Conservation (phyloP, 2,888 invertebrate genomes). For the Cancer borealis region DNA sequence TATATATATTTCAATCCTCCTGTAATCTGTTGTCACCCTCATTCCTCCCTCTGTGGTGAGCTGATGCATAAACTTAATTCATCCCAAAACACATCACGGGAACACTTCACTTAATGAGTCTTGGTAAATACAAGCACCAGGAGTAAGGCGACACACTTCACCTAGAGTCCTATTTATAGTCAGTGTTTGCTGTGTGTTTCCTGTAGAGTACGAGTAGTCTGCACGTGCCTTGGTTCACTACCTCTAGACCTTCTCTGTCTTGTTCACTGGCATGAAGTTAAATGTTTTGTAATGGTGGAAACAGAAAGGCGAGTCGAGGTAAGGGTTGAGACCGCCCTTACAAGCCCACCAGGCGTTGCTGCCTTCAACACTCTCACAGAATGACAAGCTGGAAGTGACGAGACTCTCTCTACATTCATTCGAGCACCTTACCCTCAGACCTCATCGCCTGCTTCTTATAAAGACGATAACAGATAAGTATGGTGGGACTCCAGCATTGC, state of each 20-base stretch:
- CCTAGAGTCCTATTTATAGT: neutral
- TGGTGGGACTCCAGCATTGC: neutral
- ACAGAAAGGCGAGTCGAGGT: neutral
- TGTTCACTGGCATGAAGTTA: neutral
- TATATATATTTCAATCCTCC: neutral
- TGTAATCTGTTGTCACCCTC: neutral
- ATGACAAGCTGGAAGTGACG: neutral
- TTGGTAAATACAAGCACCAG: neutral
- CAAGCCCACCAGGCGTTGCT: neutral
- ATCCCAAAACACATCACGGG: neutral
- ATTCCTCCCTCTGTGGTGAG: neutral
- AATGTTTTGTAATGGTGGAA: neutral
- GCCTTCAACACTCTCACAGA: neutral
- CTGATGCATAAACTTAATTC: neutral
- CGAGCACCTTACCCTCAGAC: neutral
- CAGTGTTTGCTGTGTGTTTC: neutral
- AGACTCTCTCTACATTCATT: neutral
- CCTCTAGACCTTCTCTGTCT: neutral
- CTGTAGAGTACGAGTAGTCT: neutral
- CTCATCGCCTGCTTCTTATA: neutral
- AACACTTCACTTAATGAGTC: neutral
- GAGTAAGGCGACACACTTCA: neutral
- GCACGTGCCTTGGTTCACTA: constrained; percentile 20
- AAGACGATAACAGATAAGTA: neutral
- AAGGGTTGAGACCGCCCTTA: neutral